Base-by-base conservation (phyloP, 2,113 vertebrate species). In the Hassar affinis region DNA sequence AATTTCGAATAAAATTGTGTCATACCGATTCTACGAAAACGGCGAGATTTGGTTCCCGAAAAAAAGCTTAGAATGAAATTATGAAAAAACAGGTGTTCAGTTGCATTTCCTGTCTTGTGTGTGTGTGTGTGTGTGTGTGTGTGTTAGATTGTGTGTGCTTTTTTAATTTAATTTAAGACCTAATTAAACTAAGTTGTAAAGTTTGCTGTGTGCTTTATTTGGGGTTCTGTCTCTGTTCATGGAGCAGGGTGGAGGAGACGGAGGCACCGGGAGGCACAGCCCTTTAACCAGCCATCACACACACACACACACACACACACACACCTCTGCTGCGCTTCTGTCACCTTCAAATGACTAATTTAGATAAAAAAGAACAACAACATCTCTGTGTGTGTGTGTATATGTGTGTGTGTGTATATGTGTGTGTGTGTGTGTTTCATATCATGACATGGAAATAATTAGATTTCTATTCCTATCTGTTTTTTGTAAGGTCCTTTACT, bases 281-380 rank as follows among this genome's bases (percentile, higher is more conserved):
- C 80, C 78, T 91, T 87, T 80, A 87, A 85, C 85, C 88, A 86
- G 83, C 71, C 89, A 90, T 93, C 91, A 92, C 92, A 93, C 88
- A 85, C 83, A 75, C 79, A n/a, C n/a, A n/a, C n/a, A n/a, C n/a
- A n/a, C n/a, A n/a, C n/a, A n/a, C n/a, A n/a, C n/a, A n/a, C 88
- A 85, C 83, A 75, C 79, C 81, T 88, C 72, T 85, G 66, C 57
- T 8, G 20, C 38, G 5, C 83, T 85, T 69, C 82, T 61, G 72
- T 59, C 75, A 82, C 68, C 86, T 62, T 86, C 86, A 86, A 92
- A 88, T 93, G 92, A 93, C 90, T 92, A 92, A 93, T 93, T 91
- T 76, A 86, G 85, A 88, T 49, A 0, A 12, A 69, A 69, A 69
- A 69, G 22, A 71, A 69, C n/a, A 47, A 49, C 6, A 75, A 7